Base-by-base conservation (phyloP, 2,113 vertebrate genomes). In the Tupaia tana region DNA sequence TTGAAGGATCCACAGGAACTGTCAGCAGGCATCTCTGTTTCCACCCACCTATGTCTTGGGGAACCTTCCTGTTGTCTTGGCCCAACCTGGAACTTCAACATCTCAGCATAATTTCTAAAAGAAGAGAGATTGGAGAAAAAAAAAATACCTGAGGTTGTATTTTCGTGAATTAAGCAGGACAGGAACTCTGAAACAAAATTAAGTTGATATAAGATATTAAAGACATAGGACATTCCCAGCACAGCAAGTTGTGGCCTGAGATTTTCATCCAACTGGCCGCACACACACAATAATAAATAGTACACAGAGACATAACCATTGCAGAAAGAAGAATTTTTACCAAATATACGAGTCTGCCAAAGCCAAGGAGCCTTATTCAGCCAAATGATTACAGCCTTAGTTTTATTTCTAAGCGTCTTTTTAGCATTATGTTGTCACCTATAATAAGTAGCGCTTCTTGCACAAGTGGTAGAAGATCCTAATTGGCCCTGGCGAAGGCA, bases 401-500 rank as follows among this genome's bases (percentile, higher is more conserved):
- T 98, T 98, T 97, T 97, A 97, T 98, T 98, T 95, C 96, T 96
- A 93, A 96, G 96, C 94, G 79, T 97, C 98, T 97, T 97, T 97
- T 98, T 97, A 97, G 98, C 98, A 96, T 98, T 97, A 96, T 86
- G 94, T 96, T 98, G 97, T 98, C 98, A 96, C 98, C 97, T 97
- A 78, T 97, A 98, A 98, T 97, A 97, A 98, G 98, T 96, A 95
- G 94, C 97, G 34, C 74, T 90, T 95, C 97, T 81, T 94, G 93
- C 22, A 61, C 89, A 80, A 81, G 96, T 34, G 90, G 95, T 95
- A 81, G 96, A 91, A 97, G 95, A 43, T 90, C 96, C 95, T 98
- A 98, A 98, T 98, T 98, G 98, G 97, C 95, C 96, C 96, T 86
- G 96, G 97, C 59, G 89, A 97, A 94, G 95, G 96, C 89, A 98